Conservation (phyloP, 2,888 invertebrate species). For the Drosophila aldrichi region DNA sequence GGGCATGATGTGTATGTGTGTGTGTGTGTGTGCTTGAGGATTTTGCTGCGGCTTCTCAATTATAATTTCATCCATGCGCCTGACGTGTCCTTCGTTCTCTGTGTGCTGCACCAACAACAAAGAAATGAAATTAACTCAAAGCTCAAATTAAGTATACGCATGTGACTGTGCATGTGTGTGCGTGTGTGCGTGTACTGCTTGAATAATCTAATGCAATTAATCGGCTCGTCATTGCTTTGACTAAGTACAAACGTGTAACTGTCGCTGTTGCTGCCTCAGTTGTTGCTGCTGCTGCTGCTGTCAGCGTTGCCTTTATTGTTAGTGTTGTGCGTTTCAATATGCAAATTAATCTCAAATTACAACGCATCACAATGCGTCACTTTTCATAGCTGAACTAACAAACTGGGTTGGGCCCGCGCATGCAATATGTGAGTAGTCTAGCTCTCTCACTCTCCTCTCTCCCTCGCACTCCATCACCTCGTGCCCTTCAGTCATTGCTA, state of each 20-base stretch:
- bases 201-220: constrained; percentile 82
- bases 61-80: constrained; percentile 69
- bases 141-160: constrained; percentile 60
- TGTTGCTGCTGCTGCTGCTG: constrained; percentile 3
- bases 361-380: constrained; percentile 39
- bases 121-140: constrained; percentile 76
- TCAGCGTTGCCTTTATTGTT: constrained; percentile 13
- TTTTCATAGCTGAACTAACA: constrained; percentile 27
- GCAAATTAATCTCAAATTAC: constrained; percentile 76
- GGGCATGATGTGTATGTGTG: constrained; percentile 46
- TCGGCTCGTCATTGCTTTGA: constrained; percentile 78
- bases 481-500: constrained; percentile 32
- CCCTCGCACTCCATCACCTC: too few relatives aligned
- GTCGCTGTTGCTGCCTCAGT: constrained; percentile 38
- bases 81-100: constrained; percentile 46
- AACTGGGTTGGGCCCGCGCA: constrained; percentile 8
- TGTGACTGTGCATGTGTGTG: not conserved
- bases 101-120: constrained; percentile 73
- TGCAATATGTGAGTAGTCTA: not conserved
- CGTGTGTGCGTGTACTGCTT: constrained; percentile 41
- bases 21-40: constrained; percentile 65
- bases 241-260: constrained; percentile 66
- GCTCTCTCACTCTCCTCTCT: not conserved
- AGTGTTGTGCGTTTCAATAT: constrained; percentile 60
- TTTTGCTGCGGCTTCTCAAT: constrained; percentile 69